Percentiles rank a stretch among this genome's conserved stretches.
Evolutionary conservation across 2,888 invertebrate genomes (phyloP).

Genomic region (Drepana falcataria): DNA sequence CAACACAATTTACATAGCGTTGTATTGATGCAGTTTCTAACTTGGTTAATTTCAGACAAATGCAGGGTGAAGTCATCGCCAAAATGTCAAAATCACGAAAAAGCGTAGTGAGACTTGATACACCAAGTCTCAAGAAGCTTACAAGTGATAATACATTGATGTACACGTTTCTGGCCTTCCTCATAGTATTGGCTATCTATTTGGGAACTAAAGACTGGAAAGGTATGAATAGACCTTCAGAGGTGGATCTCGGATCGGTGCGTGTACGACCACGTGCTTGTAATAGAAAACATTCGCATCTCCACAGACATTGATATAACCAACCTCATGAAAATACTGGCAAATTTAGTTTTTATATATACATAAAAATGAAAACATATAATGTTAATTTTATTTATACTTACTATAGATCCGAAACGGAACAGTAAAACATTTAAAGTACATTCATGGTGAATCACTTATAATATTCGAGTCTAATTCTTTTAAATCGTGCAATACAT

Average conservation of each 20-base stretch:
- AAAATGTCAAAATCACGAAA: not conserved
- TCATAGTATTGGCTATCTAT: conserved; percentile 37
- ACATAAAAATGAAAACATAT: too few relatives aligned
- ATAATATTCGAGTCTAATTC: conserved; percentile 26
- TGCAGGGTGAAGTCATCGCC: not conserved
- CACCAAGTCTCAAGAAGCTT: not conserved
- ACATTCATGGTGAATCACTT: conserved; percentile 6
- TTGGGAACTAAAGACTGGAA: conserved; percentile 47
- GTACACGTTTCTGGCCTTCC: conserved; percentile 27
- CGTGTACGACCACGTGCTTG: conserved; percentile 23
- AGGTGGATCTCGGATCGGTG: conserved; percentile 53
- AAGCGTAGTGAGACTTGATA: not conserved
- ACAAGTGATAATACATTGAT: conserved; percentile 12
- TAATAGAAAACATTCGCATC: conserved; percentile 19
- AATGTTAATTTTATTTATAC: too few relatives aligned
- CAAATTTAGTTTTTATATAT: not conserved
- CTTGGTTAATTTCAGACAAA: not conserved
- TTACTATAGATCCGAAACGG: too few relatives aligned
- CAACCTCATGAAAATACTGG: not conserved
- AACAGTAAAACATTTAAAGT: too few relatives aligned
- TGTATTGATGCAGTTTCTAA: not conserved
- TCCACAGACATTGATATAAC: conserved; percentile 8
- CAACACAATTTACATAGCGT: conserved; percentile 17
- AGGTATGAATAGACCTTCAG: conserved; percentile 47
- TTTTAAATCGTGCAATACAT: conserved; percentile 31